phyloP scores from a whole-genome alignment of 2,113 vertebrate genomes.

The Passer montanus region DNA sequence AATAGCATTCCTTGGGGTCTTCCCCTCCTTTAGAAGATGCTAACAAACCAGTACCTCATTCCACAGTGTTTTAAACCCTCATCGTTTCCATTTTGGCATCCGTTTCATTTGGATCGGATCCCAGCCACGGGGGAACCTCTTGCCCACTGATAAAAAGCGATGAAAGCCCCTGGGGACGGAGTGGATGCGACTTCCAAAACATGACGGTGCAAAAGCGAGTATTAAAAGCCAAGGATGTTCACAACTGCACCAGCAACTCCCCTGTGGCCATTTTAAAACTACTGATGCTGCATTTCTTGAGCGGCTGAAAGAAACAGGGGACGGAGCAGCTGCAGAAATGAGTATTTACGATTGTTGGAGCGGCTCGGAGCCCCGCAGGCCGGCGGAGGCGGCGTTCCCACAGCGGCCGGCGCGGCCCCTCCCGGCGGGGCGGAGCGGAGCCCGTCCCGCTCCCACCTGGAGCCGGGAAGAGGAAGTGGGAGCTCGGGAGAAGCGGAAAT shows the following conservation, averaged over 20 bases:
- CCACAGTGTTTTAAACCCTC: rapidly evolving
- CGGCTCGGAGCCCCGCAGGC: background rate
- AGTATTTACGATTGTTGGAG: rapidly evolving
- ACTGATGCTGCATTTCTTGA: background rate
- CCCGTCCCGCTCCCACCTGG: slow-evolving; percentile 37
- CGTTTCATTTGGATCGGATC: background rate
- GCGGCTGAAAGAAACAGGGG: rapidly evolving
- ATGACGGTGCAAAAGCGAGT: background rate
- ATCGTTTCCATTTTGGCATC: rapidly evolving
- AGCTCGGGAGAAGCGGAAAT: slow-evolving; percentile 76
- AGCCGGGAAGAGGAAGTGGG: slow-evolving; percentile 72
- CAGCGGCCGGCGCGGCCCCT: background rate
- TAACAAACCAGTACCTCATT: background rate
- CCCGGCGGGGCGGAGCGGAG: background rate
- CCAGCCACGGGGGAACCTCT: background rate
- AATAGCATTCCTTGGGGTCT: background rate
- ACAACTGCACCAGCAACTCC: background rate
- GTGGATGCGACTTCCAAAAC: background rate
- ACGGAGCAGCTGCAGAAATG: too few relatives aligned
- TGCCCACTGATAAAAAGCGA: rapidly evolving
- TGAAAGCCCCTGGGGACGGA: rapidly evolving
- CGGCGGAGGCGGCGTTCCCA: rapidly evolving
- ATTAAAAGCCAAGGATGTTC: background rate
- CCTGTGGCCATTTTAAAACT: background rate
- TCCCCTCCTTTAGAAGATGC: rapidly evolving